phyloP scores from a whole-genome alignment of 2,113 vertebrate species.

The Entomyzon cyanotis region DNA sequence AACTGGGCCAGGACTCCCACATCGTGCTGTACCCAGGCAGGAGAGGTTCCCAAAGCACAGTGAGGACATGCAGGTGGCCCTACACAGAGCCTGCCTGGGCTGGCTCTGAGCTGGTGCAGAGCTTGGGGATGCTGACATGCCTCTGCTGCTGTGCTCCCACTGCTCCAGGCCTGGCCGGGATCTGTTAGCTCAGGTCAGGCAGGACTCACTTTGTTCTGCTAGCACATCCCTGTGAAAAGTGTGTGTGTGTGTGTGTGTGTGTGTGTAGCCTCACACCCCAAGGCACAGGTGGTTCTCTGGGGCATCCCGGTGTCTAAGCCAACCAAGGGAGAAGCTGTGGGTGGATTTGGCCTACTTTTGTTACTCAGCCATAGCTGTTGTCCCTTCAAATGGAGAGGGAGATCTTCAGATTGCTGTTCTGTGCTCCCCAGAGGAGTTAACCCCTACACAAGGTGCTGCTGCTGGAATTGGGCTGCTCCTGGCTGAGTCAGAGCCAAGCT shows the following conservation, averaged over 20 bases:
- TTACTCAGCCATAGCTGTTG: background rate
- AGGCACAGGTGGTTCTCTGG: background rate
- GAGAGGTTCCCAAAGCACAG: background rate
- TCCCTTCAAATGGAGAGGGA: background rate
- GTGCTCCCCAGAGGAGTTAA: background rate
- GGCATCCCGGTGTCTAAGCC: background rate
- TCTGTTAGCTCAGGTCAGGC: background rate
- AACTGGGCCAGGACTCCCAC: background rate
- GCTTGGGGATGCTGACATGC: background rate
- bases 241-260: background rate
- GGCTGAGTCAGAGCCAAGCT: background rate
- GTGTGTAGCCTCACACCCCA: background rate
- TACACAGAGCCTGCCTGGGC: background rate
- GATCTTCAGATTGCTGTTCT: background rate
- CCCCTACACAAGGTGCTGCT: background rate
- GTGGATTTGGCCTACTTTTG: conserved; percentile 1
- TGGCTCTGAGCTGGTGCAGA: background rate
- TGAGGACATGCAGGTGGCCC: background rate
- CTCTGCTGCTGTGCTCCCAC: background rate
- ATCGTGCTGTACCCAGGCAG: background rate
- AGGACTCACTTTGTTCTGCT: background rate
- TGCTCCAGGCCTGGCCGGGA: background rate
- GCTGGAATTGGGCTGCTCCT: background rate
- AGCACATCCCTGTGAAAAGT: background rate
- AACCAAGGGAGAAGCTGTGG: background rate